Conservation (phyloP, 2,888 invertebrate genomes). For the Sphecodes monilicornis region DNA sequence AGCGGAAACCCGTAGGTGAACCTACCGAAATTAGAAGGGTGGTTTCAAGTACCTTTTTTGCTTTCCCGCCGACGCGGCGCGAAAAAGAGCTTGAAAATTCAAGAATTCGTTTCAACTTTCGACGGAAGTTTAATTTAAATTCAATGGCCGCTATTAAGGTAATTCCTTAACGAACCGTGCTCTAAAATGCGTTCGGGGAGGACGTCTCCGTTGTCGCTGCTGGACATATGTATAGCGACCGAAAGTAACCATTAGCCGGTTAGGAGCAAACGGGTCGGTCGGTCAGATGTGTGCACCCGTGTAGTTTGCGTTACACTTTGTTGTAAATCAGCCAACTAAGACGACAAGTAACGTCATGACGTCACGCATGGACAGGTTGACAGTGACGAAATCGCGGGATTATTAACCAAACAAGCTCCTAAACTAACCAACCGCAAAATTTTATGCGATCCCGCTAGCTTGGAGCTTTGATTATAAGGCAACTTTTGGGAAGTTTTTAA, state of each 20-base stretch:
- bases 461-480: neutral
- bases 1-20: constrained; percentile 13
- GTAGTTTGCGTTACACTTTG: constrained; percentile 48
- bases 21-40: constrained; percentile 10
- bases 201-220: constrained; percentile 23
- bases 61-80: neutral
- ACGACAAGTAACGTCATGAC: constrained; percentile 2
- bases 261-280: constrained; percentile 20
- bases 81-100: constrained; percentile 28
- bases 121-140: constrained; percentile 34
- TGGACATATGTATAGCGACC: neutral
- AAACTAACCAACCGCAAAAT: neutral
- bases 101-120: constrained; percentile 12
- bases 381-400: constrained; percentile 41
- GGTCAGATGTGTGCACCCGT: constrained; percentile 21
- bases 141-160: constrained; percentile 43
- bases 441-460: neutral
- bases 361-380: constrained; percentile 57
- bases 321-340: constrained; percentile 57
- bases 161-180: constrained; percentile 42
- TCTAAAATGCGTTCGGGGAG: constrained; percentile 19
- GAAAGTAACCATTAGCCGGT: constrained; percentile 33
- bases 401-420: neutral
- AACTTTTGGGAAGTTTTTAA: neutral
- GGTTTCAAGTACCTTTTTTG: neutral